Evolutionary conservation across 2,113 vertebrate species (phyloP).

Genomic region (Mionectes macconnelli): DNA sequence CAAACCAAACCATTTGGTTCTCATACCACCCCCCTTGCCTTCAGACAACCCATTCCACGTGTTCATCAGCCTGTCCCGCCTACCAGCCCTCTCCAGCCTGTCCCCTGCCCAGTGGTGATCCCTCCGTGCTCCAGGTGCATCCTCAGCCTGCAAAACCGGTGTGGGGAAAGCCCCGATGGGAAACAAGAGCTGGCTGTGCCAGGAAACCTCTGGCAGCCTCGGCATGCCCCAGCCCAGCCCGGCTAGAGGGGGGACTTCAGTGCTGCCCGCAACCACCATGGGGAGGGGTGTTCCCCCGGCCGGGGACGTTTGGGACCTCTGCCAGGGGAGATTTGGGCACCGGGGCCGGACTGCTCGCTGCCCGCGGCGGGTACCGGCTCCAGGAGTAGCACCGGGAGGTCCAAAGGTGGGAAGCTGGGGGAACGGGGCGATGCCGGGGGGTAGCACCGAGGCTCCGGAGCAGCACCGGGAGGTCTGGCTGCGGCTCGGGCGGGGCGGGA

Average conservation of each 20-base stretch:
- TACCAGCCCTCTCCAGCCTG: neutral
- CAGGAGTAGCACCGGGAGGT: neutral
- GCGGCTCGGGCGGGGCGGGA: neutral
- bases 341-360: neutral
- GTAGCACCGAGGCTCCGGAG: neutral
- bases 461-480: neutral
- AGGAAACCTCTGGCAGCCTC: neutral
- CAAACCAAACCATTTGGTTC: accelerated
- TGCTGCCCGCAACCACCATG: accelerated
- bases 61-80: accelerated
- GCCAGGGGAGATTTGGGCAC: neutral
- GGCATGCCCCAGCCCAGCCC: neutral
- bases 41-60: accelerated
- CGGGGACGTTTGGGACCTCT: neutral
- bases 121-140: accelerated
- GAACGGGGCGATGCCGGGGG: neutral
- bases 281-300: neutral
- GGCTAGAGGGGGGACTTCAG: neutral
- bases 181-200: accelerated
- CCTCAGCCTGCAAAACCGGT: accelerated
- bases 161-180: neutral
- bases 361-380: neutral
- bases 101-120: accelerated
- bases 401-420: neutral
- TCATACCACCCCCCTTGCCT: neutral